Evolutionary conservation across 2,888 invertebrate genomes (phyloP), one percentile per base, ranked within the genome.

Genomic region (Eueremaeus valkanovi): DNA sequence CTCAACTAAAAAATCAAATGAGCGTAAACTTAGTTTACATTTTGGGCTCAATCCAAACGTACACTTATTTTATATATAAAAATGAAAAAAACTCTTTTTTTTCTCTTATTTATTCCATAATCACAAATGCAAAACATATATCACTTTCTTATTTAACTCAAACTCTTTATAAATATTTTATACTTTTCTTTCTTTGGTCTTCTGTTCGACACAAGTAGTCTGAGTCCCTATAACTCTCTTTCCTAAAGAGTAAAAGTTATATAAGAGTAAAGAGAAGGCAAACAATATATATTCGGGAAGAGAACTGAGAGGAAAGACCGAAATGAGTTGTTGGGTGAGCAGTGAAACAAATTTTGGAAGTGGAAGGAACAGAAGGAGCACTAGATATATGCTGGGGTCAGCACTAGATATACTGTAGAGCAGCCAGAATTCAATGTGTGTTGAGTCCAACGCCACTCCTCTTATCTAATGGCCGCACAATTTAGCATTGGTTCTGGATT

Each of bases 391-490:
- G 61, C 61, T 29, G 61, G 31, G 61, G 61, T 61, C 61, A 61
- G 61, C 61, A 61, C 55, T 61, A 61, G 61, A 61, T 61, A 61
- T 61, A n/a, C n/a, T n/a, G n/a, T n/a, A n/a, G n/a, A n/a, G n/a
- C n/a, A n/a, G 31, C 16, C 51, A 51, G n/a, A 51, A 51, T 51
- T 51, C 29, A 31, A 61, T 61, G 29, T 61, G 61, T 61, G n/a
- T 61, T 61, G 61, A 24, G 29, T 61, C 18, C 16, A n/a, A 29
- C 8, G 61, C 61, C 61, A 27, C 61, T 61, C 61, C 61, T 29
- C 61, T 31, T 61, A 51, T 61, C 61, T 61, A 61, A 61, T 61
- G 3, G n/a, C n/a, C 27, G 29, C 61, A 31, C 29, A 61, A 29
- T 61, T 61, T 61, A 29, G 61, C 61, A 61, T 61, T 61, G 61